Evolutionary conservation across 2,888 invertebrate genomes (phyloP), one percentile per base, ranked within the genome.

Genomic region (Colostygia pectinataria): DNA sequence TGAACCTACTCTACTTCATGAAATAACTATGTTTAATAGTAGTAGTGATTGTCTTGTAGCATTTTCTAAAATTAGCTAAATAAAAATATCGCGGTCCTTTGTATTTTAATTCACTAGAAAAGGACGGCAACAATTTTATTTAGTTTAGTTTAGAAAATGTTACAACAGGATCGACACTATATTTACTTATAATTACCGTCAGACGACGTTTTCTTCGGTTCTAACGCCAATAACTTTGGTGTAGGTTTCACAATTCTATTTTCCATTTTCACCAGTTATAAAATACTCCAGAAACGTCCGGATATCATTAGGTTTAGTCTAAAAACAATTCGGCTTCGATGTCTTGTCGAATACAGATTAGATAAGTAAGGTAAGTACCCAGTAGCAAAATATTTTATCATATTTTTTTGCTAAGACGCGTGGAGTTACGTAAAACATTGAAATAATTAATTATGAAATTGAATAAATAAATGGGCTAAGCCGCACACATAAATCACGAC

Each of bases 131-230:
- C n/a, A n/a, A n/a, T n/a, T n/a, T n/a, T n/a, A n/a, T n/a, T n/a
- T n/a, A n/a, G n/a, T n/a, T n/a, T n/a, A n/a, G n/a, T n/a, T n/a
- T n/a, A n/a, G n/a, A n/a, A n/a, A n/a, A n/a, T n/a, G n/a, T n/a
- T n/a, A n/a, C n/a, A n/a, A n/a, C n/a, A n/a, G n/a, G n/a, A n/a
- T n/a, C n/a, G n/a, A n/a, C n/a, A n/a, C n/a, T n/a, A n/a, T n/a
- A n/a, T n/a, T n/a, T n/a, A n/a, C n/a, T 14, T 25, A 9, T 29
- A 24, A 18, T 69, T 72, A 87, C 87, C 87, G 62, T 87, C 83
- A 9, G 85, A 77, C 0, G 71, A 66, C 3, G 80, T 77, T 44
- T 80, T 69, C 23, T 77, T 74, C 2, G 74, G 61, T 5, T 59
- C 57, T 34, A 78, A 73, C 24, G 65, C 61, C 54, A 71, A 52